These are phyloP conservation scores for Anser brachyrhynchus DNA, from an alignment of 2,113 vertebrate species.

Conservation along the genomic window DNA sequence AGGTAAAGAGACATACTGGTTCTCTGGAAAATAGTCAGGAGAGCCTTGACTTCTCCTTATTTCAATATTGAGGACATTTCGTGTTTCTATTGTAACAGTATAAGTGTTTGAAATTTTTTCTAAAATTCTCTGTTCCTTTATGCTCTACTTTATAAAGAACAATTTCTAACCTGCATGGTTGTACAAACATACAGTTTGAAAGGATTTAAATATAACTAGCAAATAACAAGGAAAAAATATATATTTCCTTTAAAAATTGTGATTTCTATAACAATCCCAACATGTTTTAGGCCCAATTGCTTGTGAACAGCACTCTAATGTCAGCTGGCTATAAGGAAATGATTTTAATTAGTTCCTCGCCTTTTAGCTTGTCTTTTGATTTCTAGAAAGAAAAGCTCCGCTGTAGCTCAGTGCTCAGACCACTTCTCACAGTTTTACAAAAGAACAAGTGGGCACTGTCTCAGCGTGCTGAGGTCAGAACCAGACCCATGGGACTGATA, in stretches of 20 bases:
- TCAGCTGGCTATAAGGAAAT: neutral
- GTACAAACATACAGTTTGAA: neutral
- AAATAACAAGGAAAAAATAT: neutral
- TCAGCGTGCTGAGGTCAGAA: neutral
- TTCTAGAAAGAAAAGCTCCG: neutral
- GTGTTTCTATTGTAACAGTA: neutral
- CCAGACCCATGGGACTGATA: neutral
- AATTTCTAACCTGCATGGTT: neutral
- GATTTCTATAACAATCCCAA: neutral
- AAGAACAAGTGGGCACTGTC: neutral
- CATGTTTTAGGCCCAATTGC: neutral
- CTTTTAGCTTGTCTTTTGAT: neutral
- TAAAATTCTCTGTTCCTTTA: neutral
- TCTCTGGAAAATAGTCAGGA: neutral
- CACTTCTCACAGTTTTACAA: neutral
- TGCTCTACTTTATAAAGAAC: neutral
- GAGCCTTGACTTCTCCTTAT: neutral
- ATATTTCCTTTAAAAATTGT: neutral
- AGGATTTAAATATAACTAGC: neutral
- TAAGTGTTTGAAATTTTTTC: neutral
- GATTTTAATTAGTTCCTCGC: neutral
- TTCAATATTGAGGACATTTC: neutral
- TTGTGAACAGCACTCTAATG: neutral
- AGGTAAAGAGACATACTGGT: neutral
- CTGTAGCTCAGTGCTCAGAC: neutral